phyloP scores from a whole-genome alignment of 2,888 invertebrate species.

The Torymus aiolomorphi region DNA sequence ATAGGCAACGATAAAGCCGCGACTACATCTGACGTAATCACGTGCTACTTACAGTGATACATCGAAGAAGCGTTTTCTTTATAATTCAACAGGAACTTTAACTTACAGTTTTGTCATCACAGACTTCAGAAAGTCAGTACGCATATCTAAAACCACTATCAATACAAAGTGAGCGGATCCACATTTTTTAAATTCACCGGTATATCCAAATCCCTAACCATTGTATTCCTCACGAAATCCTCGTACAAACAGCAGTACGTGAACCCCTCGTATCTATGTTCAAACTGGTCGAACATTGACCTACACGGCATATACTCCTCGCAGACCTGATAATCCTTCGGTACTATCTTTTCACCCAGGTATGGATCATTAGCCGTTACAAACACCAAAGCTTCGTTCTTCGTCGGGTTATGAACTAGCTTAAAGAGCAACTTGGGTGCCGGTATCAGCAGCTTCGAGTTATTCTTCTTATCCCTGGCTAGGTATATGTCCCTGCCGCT shows the following conservation, averaged over 20 bases:
- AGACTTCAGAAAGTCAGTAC: too few species aligned
- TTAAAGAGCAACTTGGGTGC: constrained; percentile 49
- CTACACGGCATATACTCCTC: constrained; percentile 2
- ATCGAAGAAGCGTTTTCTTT: too few species aligned
- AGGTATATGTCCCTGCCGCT: constrained; percentile 51
- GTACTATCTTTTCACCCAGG: neutral
- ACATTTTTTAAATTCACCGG: constrained; percentile 9
- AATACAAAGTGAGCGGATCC: neutral
- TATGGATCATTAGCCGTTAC: constrained; percentile 47
- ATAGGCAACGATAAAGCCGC: too few species aligned
- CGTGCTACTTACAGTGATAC: too few species aligned
- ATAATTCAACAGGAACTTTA: too few species aligned
- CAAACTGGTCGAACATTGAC: constrained; percentile 6
- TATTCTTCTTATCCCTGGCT: neutral
- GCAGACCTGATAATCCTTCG: constrained; percentile 10
- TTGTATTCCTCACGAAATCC: constrained; percentile 17
- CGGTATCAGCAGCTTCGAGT: constrained; percentile 6
- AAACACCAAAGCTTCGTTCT: constrained; percentile 31
- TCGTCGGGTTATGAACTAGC: neutral
- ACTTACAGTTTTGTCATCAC: too few species aligned
- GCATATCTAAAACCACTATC: too few species aligned
- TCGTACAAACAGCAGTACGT: constrained; percentile 50
- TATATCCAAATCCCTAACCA: neutral
- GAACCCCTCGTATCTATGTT: constrained; percentile 22
- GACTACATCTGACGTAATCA: too few species aligned